phyloP scores from a whole-genome alignment of 30 jellyfish, hydroid and myxozoan genomes.

The Hydra vulgaris region DNA sequence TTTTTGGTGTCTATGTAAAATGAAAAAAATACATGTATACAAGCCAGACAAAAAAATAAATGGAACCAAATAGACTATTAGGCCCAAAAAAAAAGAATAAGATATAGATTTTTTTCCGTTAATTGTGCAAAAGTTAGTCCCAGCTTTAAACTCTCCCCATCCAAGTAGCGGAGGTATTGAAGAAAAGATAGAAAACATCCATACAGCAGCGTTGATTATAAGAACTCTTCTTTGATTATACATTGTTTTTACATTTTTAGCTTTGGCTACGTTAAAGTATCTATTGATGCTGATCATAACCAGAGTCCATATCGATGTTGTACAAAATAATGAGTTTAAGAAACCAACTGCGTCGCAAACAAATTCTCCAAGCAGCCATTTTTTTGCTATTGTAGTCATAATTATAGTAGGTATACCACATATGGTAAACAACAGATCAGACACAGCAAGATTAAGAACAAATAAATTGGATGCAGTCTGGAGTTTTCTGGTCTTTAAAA shows the following conservation, averaged over 20 bases:
- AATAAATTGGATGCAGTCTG: constrained; percentile 74
- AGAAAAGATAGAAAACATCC: constrained; percentile 47
- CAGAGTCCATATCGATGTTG: constrained; percentile 84
- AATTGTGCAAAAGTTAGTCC: constrained; percentile 85
- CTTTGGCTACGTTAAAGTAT: constrained; percentile 75
- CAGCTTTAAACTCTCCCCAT: constrained; percentile 76
- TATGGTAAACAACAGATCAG: constrained; percentile 67
- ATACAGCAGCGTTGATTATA: constrained; percentile 34
- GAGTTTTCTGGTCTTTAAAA: constrained; percentile 35
- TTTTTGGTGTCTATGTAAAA: constrained; percentile 58
- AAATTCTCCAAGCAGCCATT: constrained; percentile 74
- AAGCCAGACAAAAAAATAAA: constrained; percentile 38
- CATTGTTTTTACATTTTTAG: constrained; percentile 35
- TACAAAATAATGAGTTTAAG: constrained; percentile 47
- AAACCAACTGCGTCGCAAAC: constrained; percentile 73
- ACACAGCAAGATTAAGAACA: constrained; percentile 79
- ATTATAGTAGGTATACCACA: constrained; percentile 73
- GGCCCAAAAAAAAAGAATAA: constrained; percentile 40
- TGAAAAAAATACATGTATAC: constrained; percentile 48
- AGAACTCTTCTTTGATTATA: constrained; percentile 40
- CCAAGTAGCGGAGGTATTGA: constrained; percentile 73
- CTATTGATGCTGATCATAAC: constrained; percentile 77
- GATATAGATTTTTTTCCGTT: constrained; percentile 61
- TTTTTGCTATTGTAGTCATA: constrained; percentile 69
- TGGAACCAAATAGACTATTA: constrained; percentile 62